Conservation (phyloP, 1,140 invertebrate species). For the Eupristina koningsbergeri region DNA sequence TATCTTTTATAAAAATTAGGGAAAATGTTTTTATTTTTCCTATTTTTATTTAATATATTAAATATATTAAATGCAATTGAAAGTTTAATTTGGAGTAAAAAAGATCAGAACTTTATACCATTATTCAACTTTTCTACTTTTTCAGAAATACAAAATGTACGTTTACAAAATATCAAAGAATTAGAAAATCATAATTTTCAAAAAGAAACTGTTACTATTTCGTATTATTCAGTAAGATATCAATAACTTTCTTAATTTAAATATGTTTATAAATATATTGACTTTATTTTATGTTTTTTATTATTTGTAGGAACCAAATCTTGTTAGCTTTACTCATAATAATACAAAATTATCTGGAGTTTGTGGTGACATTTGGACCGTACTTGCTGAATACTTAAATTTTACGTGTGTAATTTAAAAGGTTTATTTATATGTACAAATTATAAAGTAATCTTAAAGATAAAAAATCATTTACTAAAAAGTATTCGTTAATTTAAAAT, state of each 20-base stretch:
- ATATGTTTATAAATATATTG: too few relatives aligned
- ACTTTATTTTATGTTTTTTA: neutral
- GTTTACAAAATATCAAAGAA: neutral
- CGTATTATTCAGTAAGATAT: conserved; percentile 27
- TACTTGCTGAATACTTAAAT: conserved; percentile 53
- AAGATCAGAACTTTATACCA: neutral
- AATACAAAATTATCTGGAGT: conserved; percentile 52
- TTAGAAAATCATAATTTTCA: conserved; percentile 37
- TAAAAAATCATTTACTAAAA: too few relatives aligned
- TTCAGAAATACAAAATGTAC: neutral
- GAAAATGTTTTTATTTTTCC: neutral
- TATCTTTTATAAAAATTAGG: neutral
- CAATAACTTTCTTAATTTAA: neutral
- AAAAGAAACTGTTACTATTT: neutral
- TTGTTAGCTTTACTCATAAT: conserved; percentile 52
- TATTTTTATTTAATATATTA: neutral
- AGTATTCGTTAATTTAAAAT: too few relatives aligned
- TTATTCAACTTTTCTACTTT: conserved; percentile 7
- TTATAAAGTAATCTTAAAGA: too few relatives aligned
- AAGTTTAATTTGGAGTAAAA: conserved; percentile 27
- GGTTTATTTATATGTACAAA: too few relatives aligned
- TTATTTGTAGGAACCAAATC: conserved; percentile 48
- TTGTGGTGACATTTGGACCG: conserved; percentile 54
- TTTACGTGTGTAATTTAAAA: conserved; percentile 52
- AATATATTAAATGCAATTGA: neutral